These are phyloP conservation scores for Heloderma charlesbogerti DNA, from an alignment of 2,113 vertebrate species.

Conservation along the genomic window DNA sequence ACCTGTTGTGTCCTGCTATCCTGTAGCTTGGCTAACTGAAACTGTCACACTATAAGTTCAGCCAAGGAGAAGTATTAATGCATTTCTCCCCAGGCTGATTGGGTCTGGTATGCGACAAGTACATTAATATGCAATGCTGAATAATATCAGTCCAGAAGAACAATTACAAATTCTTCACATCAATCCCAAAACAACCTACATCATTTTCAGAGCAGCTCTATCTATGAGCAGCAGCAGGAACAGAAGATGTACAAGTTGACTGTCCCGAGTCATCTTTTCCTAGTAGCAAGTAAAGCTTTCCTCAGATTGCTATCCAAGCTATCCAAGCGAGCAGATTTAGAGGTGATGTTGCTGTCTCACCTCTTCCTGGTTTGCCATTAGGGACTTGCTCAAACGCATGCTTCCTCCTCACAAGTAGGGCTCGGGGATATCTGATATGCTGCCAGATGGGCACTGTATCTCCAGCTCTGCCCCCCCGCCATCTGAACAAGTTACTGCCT, in stretches of 20 bases:
- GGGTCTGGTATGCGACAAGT: neutral
- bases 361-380: too few relatives aligned
- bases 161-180: neutral
- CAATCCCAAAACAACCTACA: neutral
- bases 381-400: too few relatives aligned
- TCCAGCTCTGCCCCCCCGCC: too few relatives aligned
- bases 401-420: too few relatives aligned
- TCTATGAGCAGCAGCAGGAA: neutral
- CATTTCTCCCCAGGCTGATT: neutral
- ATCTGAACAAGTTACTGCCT: too few relatives aligned
- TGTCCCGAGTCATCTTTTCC: neutral
- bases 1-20: neutral
- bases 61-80: neutral
- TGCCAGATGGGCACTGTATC: too few relatives aligned
- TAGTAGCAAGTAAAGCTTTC: neutral
- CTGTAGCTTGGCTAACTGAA: neutral
- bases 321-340: too few relatives aligned
- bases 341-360: too few relatives aligned
- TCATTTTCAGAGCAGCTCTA: neutral
- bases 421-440: too few relatives aligned
- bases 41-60: neutral
- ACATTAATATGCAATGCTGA: too few relatives aligned
- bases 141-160: neutral
- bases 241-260: neutral
- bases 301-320: too few relatives aligned